These are phyloP conservation scores for Xestia rhomboidea DNA, from an alignment of 2,888 invertebrate genomes.

Conservation along the genomic window DNA sequence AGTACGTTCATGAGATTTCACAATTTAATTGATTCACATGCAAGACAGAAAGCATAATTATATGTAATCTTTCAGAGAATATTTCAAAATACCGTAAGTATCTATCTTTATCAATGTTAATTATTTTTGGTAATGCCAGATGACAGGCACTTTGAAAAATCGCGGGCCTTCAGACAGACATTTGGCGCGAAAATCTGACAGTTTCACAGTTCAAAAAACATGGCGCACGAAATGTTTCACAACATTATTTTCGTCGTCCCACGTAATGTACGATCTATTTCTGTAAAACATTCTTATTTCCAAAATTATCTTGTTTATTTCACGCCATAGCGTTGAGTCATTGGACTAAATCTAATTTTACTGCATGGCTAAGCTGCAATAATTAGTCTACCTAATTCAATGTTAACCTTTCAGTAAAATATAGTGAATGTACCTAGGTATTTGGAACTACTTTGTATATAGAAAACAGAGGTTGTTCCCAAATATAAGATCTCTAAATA, in stretches of 20 bases:
- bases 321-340: conserved; percentile 44
- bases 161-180: background rate
- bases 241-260: conserved; percentile 33
- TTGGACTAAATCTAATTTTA: conserved; percentile 22
- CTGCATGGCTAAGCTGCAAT: no score
- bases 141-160: background rate
- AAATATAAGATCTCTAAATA: no score
- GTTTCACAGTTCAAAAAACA: conserved; percentile 31
- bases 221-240: conserved; percentile 19
- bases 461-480: no score
- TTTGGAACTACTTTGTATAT: no score
- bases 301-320: conserved; percentile 49
- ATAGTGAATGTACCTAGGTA: no score
- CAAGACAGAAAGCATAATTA: background rate
- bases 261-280: conserved; percentile 53
- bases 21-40: background rate
- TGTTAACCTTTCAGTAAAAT: no score
- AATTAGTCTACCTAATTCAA: no score
- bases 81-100: background rate
- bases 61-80: background rate
- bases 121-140: background rate
- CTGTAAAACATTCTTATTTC: conserved; percentile 31
- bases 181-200: conserved; percentile 49
- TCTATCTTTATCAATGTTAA: background rate
- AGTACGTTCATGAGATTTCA: background rate